Evolutionary conservation across 1,140 invertebrate genomes (phyloP), one percentile per base, ranked within the genome.

Genomic region (Ectropis grisescens): DNA sequence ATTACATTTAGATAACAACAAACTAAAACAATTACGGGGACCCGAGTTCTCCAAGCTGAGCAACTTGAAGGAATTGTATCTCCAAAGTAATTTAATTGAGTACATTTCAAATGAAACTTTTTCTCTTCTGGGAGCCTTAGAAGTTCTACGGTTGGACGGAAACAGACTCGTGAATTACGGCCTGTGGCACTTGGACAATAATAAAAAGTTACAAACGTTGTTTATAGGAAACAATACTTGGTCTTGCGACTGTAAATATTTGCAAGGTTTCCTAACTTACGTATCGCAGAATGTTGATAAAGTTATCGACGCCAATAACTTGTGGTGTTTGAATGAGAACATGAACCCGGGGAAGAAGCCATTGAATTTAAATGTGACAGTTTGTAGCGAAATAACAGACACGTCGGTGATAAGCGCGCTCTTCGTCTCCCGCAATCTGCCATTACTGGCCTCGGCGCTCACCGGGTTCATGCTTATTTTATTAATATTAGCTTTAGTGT

Each of bases 1-100:
- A 32, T 84, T 97, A 1, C 93, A 96, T 79, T 84, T 97, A 45
- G 92, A 95, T 61, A 88, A 94, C 70, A 97, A 97, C 72, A 85
- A 87, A 52, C 85, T 97, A 31, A 86, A 78, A 40, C 82, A 87
- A 27, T 76, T 97, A 11, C 86, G 89, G 36, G 93, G 93, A 1
- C 90, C 87, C 58, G 93, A 96, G 67, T 96, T 97, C 76, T 91
- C 91, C 36, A 88, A 91, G 47, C 79, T 96, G 37, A 84, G 84
- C 0, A 87, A 92, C 42, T 82, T 97, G 38, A 88, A 89, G 47
- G 93, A 95, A 72, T 83, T 97, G 2, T 94, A 94, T 72, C 80
- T 97, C 33, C 92, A 95, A 50, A 92, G 93, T 69, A 97, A 97
- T 82, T 65, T 86, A 43, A 89, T 97, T 36, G 78, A 85, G 16